A percentile compares a stretch with the other conserved stretches of the same genome.
phyloP scores from a whole-genome alignment of 2,797 vertebrate genomes.

The Gambelia wislizenii region DNA sequence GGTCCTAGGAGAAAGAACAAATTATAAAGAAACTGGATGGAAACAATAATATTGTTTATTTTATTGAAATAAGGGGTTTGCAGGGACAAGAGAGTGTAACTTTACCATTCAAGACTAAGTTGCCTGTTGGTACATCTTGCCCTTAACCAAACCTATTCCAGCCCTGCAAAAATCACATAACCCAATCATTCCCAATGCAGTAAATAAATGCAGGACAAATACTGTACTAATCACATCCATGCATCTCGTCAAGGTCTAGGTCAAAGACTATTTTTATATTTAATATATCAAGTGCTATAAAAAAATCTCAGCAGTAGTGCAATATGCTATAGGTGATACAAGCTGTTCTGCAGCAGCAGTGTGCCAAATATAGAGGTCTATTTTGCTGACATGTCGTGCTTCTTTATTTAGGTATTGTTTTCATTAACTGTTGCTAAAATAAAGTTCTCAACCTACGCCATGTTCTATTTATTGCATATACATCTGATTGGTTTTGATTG shows the following conservation, averaged over 20 bases:
- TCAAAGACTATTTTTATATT: slow-evolving; percentile 59
- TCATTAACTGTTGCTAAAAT: slow-evolving; percentile 28
- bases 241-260: slow-evolving; percentile 27
- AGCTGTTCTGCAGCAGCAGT: slow-evolving; percentile 56
- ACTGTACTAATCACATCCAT: background rate
- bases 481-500: slow-evolving; percentile 43
- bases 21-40: background rate
- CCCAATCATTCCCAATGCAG: background rate
- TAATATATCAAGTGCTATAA: slow-evolving; percentile 58
- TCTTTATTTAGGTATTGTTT: slow-evolving; percentile 67
- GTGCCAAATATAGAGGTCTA: slow-evolving; percentile 54
- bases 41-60: background rate
- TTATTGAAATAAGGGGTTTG: background rate
- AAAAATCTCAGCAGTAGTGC: slow-evolving; percentile 66
- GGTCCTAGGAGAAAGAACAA: background rate
- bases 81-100: too few species aligned
- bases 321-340: slow-evolving; percentile 59
- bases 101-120: background rate
- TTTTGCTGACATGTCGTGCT: slow-evolving; percentile 66
- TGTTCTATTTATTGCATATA: slow-evolving; percentile 36
- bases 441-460: slow-evolving; percentile 2
- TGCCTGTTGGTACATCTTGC: background rate
- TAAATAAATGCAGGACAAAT: background rate
- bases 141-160: background rate
- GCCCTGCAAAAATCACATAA: background rate